Percentiles rank a stretch among this genome's conserved stretches.
Conservation (phyloP, 2,888 invertebrate species). For the Eurytoma californica region DNA sequence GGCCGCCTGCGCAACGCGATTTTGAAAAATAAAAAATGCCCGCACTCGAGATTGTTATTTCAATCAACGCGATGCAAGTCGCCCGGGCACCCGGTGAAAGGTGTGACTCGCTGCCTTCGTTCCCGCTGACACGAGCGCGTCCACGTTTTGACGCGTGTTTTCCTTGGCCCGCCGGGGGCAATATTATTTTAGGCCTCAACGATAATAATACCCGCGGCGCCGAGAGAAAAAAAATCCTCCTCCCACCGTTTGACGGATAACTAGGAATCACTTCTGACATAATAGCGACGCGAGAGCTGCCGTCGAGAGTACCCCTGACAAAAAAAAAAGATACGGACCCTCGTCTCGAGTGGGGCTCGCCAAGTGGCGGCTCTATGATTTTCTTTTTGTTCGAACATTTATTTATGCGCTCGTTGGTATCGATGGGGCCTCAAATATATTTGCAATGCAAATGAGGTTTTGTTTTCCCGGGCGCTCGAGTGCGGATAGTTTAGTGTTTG, state of each 20-base stretch:
- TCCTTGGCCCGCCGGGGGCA: constrained; percentile 31
- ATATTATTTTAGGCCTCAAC: constrained; percentile 51
- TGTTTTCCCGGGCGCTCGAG: not conserved
- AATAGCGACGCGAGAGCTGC: constrained; percentile 29
- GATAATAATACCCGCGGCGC: constrained; percentile 40
- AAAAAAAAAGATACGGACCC: not conserved
- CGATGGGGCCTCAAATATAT: constrained; percentile 1
- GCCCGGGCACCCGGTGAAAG: constrained; percentile 32
- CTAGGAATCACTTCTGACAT: constrained; percentile 47
- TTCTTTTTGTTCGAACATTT: not conserved
- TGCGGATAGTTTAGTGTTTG: not conserved
- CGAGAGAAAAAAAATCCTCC: constrained; percentile 10
- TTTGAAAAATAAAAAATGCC: not conserved
- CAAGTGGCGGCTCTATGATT: no score
- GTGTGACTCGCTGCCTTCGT: constrained; percentile 34
- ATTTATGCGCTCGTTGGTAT: constrained; percentile 9
- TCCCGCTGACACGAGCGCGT: constrained; percentile 27
- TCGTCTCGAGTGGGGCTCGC: not conserved
- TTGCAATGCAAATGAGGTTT: constrained; percentile 6
- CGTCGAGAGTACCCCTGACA: not conserved
- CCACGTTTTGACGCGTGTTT: constrained; percentile 45
- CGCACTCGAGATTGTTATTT: constrained; percentile 11
- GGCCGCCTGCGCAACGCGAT: not conserved
- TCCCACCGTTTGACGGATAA: constrained; percentile 32
- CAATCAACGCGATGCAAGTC: not conserved